Base-by-base conservation (phyloP, 2,797 vertebrate species). In the Stomatorhinus walkeri region DNA sequence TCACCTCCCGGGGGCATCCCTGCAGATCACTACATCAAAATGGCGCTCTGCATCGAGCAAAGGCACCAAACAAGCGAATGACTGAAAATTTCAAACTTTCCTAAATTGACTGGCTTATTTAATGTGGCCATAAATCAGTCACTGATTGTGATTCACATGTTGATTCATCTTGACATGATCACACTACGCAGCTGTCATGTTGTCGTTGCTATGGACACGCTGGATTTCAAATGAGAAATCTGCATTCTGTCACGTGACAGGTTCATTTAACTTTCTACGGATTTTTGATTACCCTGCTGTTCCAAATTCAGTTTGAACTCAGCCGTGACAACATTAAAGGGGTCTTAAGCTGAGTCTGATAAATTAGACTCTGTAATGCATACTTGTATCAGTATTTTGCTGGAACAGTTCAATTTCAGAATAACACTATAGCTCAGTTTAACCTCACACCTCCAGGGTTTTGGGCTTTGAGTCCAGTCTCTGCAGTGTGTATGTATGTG, bases 1-100 rank as follows among this genome's bases (percentile, higher is more conserved):
- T 90, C 91, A 88, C 87, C 89, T 91, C 89, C 68, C 22, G 0
- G 40, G 72, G 36, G 14, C 14, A 46, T 19, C 12, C 12, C 81
- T 48, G 46, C 46, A 85, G 40, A 1, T 85, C n/a, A 6, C 43
- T 16, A 51, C 12, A 51, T 48, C n/a, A 28, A 51, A 1, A 16
- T 9, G 14, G 8, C 7, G 14, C 36, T 8, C 72, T 19, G 14
- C 7, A 6, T 40, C 72, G 1, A 76, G 32, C 72, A 40, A 43
- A 76, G 72, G 72, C 32, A 79, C 72, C 36, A 40, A 19, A 7
- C 36, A 0, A 79, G 16, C 72, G 7, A 79, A 79, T 8, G 72
- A 43, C 1, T 9, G 32, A 46, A 79, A n/a, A 79, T 8, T 0
- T 79, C 16, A 14, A 36, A 72, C 64, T 72, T 36, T 36, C 64